A percentile compares a stretch with the other conserved stretches of the same genome.
phyloP scores from a whole-genome alignment of 2,888 invertebrate species.

The Heteromurus nitidus region DNA sequence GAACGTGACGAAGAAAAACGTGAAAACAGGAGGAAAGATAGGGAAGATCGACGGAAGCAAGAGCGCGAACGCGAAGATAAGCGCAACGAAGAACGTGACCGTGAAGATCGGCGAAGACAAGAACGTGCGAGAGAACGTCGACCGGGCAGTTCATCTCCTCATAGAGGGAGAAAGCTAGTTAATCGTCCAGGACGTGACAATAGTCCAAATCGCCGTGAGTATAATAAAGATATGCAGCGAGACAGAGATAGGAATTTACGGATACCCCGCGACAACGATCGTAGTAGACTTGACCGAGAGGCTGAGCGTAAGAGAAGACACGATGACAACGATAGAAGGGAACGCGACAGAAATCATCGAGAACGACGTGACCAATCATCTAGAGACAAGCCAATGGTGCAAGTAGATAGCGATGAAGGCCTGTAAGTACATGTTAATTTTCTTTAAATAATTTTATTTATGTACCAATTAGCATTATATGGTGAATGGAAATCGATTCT shows the following conservation, averaged over 20 bases:
- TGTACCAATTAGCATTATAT: too few species aligned
- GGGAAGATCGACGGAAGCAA: slow-evolving; percentile 14
- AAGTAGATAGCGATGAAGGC: slow-evolving; percentile 66
- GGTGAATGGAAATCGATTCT: too few species aligned
- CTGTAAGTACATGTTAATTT: slow-evolving; percentile 58
- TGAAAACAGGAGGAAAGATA: slow-evolving; percentile 72
- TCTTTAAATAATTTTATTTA: too few species aligned
- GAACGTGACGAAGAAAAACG: slow-evolving; percentile 68
- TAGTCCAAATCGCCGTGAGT: background rate
- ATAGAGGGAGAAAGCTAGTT: slow-evolving; percentile 50
- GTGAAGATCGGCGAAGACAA: slow-evolving; percentile 23
- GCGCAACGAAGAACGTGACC: slow-evolving; percentile 55
- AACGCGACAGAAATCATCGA: slow-evolving; percentile 29
- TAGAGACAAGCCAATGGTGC: slow-evolving; percentile 30
- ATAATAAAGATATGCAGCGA: background rate
- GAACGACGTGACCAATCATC: slow-evolving; percentile 73
- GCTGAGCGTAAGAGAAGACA: slow-evolving; percentile 42
- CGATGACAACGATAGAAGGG: slow-evolving; percentile 31
- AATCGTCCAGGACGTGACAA: slow-evolving; percentile 12
- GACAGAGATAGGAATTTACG: slow-evolving; percentile 19
- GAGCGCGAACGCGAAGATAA: slow-evolving; percentile 58
- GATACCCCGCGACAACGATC: slow-evolving; percentile 30
- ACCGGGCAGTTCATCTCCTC: slow-evolving; percentile 69
- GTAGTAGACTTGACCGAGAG: slow-evolving; percentile 40
- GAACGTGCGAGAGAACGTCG: slow-evolving; percentile 67